Evolutionary conservation across 1,140 invertebrate species (phyloP), one percentile per base, ranked within the genome.

Genomic region (Pseudomyrmex pallidus): DNA sequence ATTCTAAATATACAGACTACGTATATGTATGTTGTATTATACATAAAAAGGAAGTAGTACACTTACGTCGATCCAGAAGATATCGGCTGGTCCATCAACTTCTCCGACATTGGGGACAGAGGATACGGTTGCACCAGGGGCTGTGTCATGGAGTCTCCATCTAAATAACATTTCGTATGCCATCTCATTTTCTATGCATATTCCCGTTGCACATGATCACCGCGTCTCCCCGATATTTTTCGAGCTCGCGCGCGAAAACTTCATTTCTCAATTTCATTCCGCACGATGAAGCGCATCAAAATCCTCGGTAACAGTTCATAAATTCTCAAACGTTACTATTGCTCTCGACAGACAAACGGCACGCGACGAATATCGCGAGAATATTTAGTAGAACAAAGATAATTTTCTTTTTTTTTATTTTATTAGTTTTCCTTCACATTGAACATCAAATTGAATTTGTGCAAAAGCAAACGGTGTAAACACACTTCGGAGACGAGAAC

Each of bases 41-140:
- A 35, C 57, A 10, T 63, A 54, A n/a, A 15, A 4, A 15, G 25
- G 15, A 22, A 10, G 15, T n/a, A 52, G 56, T 56, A 20, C 87
- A 95, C 96, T 96, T 95, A 97, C 96, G 96, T 97, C 85, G 96
- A 96, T 94, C 97, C 96, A 1, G 97, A 96, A 8, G 96, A 96
- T 54, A 96, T 95, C 68, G 96, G 95, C 85, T 97, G 96, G 12
- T 96, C 96, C 57, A 97, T 95, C 44, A 97, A 95, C 90, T 95
- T 95, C 91, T 97, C 96, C 0, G 96, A 95, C 0, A 96, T 95
- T 74, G 95, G 95, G 12, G 95, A 95, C 1, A 96, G 95, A 12
- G 96, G 96, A 89, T 97, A 97, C 1, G 96, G 95, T 86, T 97
- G 96, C 84, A 97, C 95, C 20, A 97, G 90, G 0, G 96, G 96